Evolutionary conservation across 2,888 invertebrate species (phyloP).

Genomic region (Beris morrisii): DNA sequence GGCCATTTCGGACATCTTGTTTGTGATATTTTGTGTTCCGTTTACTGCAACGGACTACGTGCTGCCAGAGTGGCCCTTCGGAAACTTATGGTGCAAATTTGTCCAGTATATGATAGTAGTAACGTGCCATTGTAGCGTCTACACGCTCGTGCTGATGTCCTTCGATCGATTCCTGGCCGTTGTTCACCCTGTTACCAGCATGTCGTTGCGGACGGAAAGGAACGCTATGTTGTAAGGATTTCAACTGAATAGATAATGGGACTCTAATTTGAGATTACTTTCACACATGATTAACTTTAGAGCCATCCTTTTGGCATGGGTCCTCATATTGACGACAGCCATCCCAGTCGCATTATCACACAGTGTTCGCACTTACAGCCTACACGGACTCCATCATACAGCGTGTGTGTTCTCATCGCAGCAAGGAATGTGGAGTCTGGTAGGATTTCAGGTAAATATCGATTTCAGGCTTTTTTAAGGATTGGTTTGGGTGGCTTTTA

Average conservation of each 20-base stretch:
- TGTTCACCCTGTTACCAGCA: constrained; percentile 87
- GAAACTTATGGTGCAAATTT: constrained; percentile 82
- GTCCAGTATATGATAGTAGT: constrained; percentile 89
- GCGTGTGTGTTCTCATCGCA: constrained; percentile 70
- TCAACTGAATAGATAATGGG: constrained; percentile 1
- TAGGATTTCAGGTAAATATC: constrained; percentile 53
- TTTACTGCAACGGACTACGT: constrained; percentile 92
- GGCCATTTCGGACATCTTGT: constrained; percentile 86
- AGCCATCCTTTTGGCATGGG: constrained; percentile 80
- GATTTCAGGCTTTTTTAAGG: background rate
- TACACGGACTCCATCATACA: constrained; percentile 65
- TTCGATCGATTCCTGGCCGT: constrained; percentile 90
- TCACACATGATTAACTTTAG: constrained; percentile 46
- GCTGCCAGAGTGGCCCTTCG: constrained; percentile 87
- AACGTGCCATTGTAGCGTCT: constrained; percentile 90
- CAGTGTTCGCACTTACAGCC: constrained; percentile 70
- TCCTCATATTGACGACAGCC: constrained; percentile 75
- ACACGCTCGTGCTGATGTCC: constrained; percentile 92
- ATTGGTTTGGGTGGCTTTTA: too few species aligned
- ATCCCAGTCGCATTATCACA: constrained; percentile 77
- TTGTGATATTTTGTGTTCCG: constrained; percentile 91
- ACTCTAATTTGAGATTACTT: constrained; percentile 16
- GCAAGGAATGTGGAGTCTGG: constrained; percentile 60
- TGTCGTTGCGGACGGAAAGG: constrained; percentile 78
- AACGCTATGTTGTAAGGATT: constrained; percentile 67